Conservation (phyloP, 2,888 invertebrate species). For the Nesidiocoris tenuis region DNA sequence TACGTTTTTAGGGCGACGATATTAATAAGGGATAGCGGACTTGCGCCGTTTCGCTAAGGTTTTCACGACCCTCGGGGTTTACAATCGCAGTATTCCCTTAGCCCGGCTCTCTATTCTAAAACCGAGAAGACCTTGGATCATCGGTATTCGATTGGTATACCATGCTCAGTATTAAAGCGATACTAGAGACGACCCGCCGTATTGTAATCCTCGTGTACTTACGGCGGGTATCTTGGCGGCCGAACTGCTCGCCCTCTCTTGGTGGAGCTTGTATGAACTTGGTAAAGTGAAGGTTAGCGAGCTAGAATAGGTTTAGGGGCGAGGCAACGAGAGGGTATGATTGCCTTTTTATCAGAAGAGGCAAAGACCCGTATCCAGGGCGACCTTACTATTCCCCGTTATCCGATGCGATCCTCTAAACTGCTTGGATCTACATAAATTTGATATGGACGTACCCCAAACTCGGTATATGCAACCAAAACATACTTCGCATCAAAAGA, state of each 20-base stretch:
- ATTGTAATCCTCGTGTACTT: not conserved
- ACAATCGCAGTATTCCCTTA: not conserved
- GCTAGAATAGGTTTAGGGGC: not conserved
- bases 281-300: not conserved
- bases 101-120: not conserved
- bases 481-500: no score
- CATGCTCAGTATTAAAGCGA: not conserved
- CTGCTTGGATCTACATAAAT: conserved; percentile 37
- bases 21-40: not conserved
- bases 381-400: not conserved
- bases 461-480: no score
- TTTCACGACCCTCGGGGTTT: not conserved
- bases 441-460: conserved; percentile 21
- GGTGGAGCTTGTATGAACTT: not conserved
- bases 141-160: not conserved
- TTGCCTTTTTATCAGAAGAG: conserved; percentile 21
- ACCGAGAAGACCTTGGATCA: not conserved
- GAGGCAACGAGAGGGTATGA: not conserved
- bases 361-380: not conserved
- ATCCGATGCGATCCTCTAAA: conserved; percentile 13
- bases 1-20: not conserved
- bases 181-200: not conserved
- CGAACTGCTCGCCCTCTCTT: not conserved
- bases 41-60: not conserved
- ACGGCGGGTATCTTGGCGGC: not conserved